A percentile compares a stretch with the other conserved stretches of the same genome.
Evolutionary conservation across 2,113 vertebrate genomes (phyloP).

Genomic region (Geococcyx californianus): DNA sequence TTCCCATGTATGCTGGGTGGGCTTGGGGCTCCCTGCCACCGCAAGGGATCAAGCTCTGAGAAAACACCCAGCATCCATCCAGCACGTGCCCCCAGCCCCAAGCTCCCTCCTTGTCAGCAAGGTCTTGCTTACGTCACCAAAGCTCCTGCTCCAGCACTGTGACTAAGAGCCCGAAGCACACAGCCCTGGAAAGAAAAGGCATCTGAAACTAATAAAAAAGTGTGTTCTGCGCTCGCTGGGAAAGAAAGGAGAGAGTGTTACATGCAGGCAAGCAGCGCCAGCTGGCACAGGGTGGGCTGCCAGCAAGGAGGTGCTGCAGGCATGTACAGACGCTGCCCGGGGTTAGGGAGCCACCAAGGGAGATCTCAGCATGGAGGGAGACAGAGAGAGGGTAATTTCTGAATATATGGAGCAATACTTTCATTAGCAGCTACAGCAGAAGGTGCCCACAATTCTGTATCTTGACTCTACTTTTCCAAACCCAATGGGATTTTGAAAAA

Average conservation of each 20-base stretch:
- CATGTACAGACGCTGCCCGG: background rate
- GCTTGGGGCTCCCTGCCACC: background rate
- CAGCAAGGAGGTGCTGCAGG: background rate
- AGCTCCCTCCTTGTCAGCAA: background rate
- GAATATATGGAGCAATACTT: too few relatives aligned
- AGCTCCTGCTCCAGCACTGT: background rate
- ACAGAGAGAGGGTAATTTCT: background rate
- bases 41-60: background rate
- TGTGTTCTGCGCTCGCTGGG: background rate
- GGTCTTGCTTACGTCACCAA: background rate
- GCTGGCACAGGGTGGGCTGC: background rate
- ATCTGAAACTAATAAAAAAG: background rate
- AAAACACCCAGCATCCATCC: background rate
- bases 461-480: background rate
- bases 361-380: background rate
- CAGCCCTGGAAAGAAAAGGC: background rate
- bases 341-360: background rate
- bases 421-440: background rate
- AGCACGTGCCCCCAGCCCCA: rapidly evolving
- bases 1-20: background rate
- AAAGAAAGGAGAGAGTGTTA: background rate
- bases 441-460: background rate
- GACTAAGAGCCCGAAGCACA: background rate
- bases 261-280: background rate
- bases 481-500: background rate